Evolutionary conservation across 2,888 invertebrate genomes (phyloP), one percentile per base, ranked within the genome.

Genomic region (Phalera bucephala): DNA sequence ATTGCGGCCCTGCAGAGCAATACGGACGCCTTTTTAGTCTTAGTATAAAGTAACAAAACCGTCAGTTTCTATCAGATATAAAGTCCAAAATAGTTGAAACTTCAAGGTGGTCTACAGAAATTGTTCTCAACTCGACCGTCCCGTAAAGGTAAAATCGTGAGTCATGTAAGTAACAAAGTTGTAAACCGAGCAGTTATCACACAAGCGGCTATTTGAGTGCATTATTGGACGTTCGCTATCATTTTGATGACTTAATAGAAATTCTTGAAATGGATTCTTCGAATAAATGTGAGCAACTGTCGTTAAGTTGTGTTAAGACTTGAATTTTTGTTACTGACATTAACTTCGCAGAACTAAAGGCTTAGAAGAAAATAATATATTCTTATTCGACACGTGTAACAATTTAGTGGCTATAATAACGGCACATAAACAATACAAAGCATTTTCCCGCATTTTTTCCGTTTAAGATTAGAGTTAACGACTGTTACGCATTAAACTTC

Each of bases 91-190:
- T n/a, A n/a, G n/a, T n/a, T n/a, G n/a, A n/a, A 17, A 17, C 14
- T 27, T n/a, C 14, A 27, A 13, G 27, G 27, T 27, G 27, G 27
- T 27, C 27, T 27, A 8, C 21, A 11, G n/a, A n/a, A n/a, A n/a
- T 12, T 12, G 17, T 11, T 4, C 25, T 25, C 25, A 8, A 8
- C 12, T 2, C 25, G 7, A 8, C 12, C 1, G 4, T n/a, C 8
- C 14, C 14, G 2, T 27, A 14, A 27, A 27, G 14, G 27, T 27
- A 27, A 32, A 15, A 10, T 9, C 20, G 23, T 27, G 27, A 27
- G 14, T 14, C 27, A 27, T 27, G 27, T 13, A 14, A 27, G 8
- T 11, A 7, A 25, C 10, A 7, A 12, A 23, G 25, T 8, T 14
- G 14, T 27, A 27, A 27, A 27, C 5, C n/a, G n/a, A 9, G 14